These are phyloP conservation scores for Phrynocephalus forsythii DNA, from an alignment of 2,797 vertebrate species.

Conservation along the genomic window DNA sequence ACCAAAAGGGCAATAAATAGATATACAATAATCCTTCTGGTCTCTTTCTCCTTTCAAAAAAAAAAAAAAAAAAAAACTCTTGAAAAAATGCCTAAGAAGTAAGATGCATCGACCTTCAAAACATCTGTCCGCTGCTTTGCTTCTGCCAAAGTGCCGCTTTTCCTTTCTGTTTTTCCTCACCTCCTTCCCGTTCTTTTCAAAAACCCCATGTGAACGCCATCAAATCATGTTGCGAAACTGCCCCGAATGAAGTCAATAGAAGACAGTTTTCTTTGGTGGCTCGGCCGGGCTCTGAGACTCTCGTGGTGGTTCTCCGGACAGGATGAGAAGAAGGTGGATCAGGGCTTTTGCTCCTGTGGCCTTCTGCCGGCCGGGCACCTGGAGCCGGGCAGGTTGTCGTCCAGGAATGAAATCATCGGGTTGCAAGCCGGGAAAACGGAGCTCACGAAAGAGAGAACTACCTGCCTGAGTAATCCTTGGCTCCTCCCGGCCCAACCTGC, in stretches of 20 bases:
- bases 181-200: background rate
- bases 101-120: no score
- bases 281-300: no score
- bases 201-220: background rate
- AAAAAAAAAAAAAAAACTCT: background rate
- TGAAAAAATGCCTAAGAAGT: fast-evolving
- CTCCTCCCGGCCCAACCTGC: constrained; percentile 72
- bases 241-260: background rate
- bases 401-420: constrained; percentile 59
- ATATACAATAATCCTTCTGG: no score
- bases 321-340: background rate
- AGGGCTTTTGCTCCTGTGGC: background rate
- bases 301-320: background rate
- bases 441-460: constrained; percentile 23
- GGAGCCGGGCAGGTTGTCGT: constrained; percentile 55
- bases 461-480: constrained; percentile 62
- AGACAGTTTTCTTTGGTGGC: no score
- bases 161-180: background rate
- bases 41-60: background rate
- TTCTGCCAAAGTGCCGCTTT: background rate
- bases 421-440: no score
- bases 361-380: constrained; percentile 33
- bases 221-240: fast-evolving
- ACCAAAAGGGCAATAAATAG: fast-evolving
- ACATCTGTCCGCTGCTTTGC: fast-evolving